Conservation (phyloP, 1,140 invertebrate species). For the Dreissena rostriformis region DNA sequence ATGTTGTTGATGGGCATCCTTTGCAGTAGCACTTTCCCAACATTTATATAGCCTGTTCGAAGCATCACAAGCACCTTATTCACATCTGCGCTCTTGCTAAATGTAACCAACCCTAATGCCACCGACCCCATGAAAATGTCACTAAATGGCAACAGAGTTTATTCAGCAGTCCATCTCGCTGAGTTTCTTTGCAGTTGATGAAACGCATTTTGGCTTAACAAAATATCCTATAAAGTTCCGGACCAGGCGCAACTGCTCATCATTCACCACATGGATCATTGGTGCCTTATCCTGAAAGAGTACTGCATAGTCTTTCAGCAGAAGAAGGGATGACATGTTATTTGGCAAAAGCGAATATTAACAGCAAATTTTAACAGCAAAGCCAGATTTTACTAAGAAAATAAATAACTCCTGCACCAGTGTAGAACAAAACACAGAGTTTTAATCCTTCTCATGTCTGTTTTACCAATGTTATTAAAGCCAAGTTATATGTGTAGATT, state of each 20-base stretch:
- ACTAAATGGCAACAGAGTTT: not conserved
- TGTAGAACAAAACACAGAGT: slow-evolving; percentile 23
- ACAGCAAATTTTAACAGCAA: slow-evolving; percentile 21
- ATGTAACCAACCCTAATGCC: not conserved
- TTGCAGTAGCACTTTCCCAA: not conserved
- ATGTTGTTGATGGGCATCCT: slow-evolving; percentile 15
- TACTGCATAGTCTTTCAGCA: slow-evolving; percentile 41
- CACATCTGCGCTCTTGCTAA: not conserved
- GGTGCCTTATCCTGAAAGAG: slow-evolving; percentile 46
- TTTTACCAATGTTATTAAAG: not conserved
- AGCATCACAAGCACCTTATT: not conserved
- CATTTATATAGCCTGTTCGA: not conserved
- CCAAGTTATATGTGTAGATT: too few species aligned
- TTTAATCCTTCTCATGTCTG: slow-evolving; percentile 34
- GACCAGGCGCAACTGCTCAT: slow-evolving; percentile 33
- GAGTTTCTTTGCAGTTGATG: not conserved
- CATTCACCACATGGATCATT: slow-evolving; percentile 41
- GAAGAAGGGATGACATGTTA: slow-evolving; percentile 12
- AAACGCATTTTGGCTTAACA: slow-evolving; percentile 34
- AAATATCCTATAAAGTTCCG: slow-evolving; percentile 38
- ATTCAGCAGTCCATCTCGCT: not conserved
- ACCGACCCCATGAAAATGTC: slow-evolving; percentile 20
- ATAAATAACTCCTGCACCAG: slow-evolving; percentile 22
- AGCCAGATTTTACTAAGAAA: not conserved
- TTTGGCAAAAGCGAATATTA: too few species aligned